Base-by-base conservation (phyloP, 2,113 vertebrate genomes). In the Hiodon alosoides region DNA sequence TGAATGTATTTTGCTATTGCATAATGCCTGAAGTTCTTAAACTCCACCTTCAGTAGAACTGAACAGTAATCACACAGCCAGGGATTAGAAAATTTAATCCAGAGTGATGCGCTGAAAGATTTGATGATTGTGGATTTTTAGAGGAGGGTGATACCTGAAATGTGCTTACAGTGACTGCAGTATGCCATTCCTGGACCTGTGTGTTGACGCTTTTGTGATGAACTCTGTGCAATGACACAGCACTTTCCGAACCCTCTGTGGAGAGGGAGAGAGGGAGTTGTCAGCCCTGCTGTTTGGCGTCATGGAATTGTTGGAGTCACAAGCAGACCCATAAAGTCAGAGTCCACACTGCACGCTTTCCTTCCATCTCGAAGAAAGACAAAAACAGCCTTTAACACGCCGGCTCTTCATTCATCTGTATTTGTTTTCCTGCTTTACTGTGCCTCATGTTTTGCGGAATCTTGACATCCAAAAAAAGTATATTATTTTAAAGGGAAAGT, bases 261-360 rank as follows among this genome's bases (percentile, higher is more conserved):
- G 61, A 54, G 70, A n/a, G 54, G 71, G 75, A 71, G 57, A 17
- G 60, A n/a, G 60, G 61, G 53, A 14, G 31, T 59, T 16, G 52
- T 54, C 48, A 16, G 59, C 50, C 73, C 75, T 75, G 72, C 31
- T 64, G 76, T 73, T 73, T 75, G 77, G 79, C 74, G 69, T 72
- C 70, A 67, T 13, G 66, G 53, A 72, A 59, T 54, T 72, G 74
- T 76, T 58, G 69, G 51, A 69, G 80, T 83, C 83, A 85, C 73
- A 79, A 71, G 80, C 78, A 79, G 71, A 74, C 67, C 51, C 65
- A 77, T 55, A 68, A 66, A 47, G 67, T 17, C 7, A 73, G 17
- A 3, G 52, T 68, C 65, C 48, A 69, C 65, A 7, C 48, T 77
- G 47, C 64, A 10, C 51, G 5, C 48, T 9, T 10, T 67, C 47